These are phyloP conservation scores for Gracilinanus agilis DNA, from an alignment of 2,113 vertebrate species.

Conservation along the genomic window DNA sequence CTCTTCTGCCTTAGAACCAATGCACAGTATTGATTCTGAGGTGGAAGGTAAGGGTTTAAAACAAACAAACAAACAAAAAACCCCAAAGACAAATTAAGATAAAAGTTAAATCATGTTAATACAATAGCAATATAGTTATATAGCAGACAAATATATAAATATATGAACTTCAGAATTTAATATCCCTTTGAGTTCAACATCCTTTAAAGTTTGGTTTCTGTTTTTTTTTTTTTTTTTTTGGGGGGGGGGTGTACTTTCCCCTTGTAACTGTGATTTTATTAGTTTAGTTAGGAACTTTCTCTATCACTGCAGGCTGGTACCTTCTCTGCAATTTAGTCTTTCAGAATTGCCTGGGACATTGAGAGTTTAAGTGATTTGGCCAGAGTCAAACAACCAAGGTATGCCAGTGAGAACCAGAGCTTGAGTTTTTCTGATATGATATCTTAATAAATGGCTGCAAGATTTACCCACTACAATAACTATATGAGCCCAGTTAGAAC, in stretches of 20 bases:
- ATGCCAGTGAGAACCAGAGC: background rate
- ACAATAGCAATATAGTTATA: conserved; percentile 48
- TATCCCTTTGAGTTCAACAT: too few species aligned
- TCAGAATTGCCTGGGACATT: background rate
- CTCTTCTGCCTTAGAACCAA: too few species aligned
- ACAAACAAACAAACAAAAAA: too few species aligned
- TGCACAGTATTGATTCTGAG: too few species aligned
- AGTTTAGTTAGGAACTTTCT: background rate
- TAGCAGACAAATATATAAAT: too few species aligned
- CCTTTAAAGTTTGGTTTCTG: background rate
- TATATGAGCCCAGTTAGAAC: too few species aligned
- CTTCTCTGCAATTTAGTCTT: background rate
- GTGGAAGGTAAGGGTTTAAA: too few species aligned
- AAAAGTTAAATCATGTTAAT: conserved; percentile 65
- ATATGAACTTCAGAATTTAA: too few species aligned
- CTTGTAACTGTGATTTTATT: background rate
- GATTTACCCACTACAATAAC: background rate
- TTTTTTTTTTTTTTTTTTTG: background rate
- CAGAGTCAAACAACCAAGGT: background rate
- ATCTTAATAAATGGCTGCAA: too few species aligned
- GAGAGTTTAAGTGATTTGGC: background rate
- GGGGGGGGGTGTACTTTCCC: too few species aligned
- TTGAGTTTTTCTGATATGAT: background rate
- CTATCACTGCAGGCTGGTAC: background rate
- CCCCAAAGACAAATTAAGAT: conserved; percentile 67